Base-by-base conservation (phyloP, 2,888 invertebrate species). In the Luperina testacea region DNA sequence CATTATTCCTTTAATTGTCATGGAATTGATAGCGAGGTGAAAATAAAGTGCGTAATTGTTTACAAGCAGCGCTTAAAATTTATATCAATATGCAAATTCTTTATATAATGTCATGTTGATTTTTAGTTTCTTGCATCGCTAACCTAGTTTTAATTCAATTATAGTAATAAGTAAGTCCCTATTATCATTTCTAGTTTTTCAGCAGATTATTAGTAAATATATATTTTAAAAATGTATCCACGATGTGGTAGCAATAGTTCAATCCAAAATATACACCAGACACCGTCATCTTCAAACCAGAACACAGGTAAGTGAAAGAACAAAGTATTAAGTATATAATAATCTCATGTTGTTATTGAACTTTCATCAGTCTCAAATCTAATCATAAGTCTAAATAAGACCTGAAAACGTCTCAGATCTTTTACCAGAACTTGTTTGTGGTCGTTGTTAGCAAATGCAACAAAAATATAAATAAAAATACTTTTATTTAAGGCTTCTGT, bases 231-330 rank as follows among this genome's bases (percentile, higher is more conserved):
- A 82, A 97, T 97, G 90, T 98, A 98, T 93, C 97, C 98, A 51
- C 97, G 98, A 70, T 98, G 98, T 93, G 98, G 98, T 90, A 98
- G 98, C 92, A 98, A 98, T 85, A 98, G 98, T 74, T 98, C 98
- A 72, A 97, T 98, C 76, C 98, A 98, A 91, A 98, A 96, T 87
- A 96, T 98, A 48, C 98, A 98, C 80, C 98, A 98, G 92, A 98
- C 98, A 17, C 98, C 98, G 68, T 98, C 98, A 57, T 98, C 98
- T 38, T 98, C 98, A 3, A 98, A 98, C 85, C 98, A 98, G 91
- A 98, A 98, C 93, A 98, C 98, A 92, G 98, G 98, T 98, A 94
- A 92, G 88, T 87, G 78, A 63, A 64, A 73, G 57, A 76, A 75
- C 17, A 67, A 38, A 72, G 6, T 75, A 74, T n/a, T 69, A 57